A percentile compares a stretch with the other conserved stretches of the same genome.
Conservation (phyloP, 2,113 vertebrate species). For the Verasper variegatus region DNA sequence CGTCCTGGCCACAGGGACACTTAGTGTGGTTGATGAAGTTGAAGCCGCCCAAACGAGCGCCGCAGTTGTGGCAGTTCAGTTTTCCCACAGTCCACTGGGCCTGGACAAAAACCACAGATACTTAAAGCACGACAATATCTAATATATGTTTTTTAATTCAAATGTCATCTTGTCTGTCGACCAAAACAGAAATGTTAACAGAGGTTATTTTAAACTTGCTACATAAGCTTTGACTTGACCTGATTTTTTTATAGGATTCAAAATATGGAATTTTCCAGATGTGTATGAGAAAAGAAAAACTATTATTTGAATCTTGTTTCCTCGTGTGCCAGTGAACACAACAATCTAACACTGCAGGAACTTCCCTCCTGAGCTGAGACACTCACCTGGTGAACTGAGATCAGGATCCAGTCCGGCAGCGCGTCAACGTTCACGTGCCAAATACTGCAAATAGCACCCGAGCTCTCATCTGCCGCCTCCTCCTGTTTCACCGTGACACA, state of each 20-base stretch:
- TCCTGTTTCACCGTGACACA: conserved; percentile 42
- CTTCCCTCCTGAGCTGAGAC: too few relatives aligned
- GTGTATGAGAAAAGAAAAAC: too few relatives aligned
- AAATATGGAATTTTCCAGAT: too few relatives aligned
- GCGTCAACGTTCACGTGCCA: conserved; percentile 86
- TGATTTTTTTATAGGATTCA: too few relatives aligned
- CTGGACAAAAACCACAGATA: conserved; percentile 69
- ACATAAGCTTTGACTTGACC: too few relatives aligned
- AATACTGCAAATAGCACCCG: conserved; percentile 76
- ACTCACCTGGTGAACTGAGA: conserved; percentile 83
- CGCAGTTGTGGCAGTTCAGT: conserved; percentile 88
- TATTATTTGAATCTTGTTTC: not conserved
- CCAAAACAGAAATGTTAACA: too few relatives aligned
- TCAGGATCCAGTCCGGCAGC: conserved; percentile 87
- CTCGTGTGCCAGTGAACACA: too few relatives aligned
- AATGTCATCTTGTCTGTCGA: too few relatives aligned
- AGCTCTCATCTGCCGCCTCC: conserved; percentile 44
- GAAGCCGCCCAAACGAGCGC: conserved; percentile 87
- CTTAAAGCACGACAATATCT: not conserved
- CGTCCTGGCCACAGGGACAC: conserved; percentile 85
- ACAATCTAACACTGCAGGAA: not conserved
- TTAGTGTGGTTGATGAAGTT: conserved; percentile 85
- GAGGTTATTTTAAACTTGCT: too few relatives aligned
- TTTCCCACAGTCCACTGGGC: conserved; percentile 89
- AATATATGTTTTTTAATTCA: too few relatives aligned